These are phyloP conservation scores for Syrphus vitripennis DNA, from an alignment of 2,888 invertebrate genomes.

Conservation along the genomic window DNA sequence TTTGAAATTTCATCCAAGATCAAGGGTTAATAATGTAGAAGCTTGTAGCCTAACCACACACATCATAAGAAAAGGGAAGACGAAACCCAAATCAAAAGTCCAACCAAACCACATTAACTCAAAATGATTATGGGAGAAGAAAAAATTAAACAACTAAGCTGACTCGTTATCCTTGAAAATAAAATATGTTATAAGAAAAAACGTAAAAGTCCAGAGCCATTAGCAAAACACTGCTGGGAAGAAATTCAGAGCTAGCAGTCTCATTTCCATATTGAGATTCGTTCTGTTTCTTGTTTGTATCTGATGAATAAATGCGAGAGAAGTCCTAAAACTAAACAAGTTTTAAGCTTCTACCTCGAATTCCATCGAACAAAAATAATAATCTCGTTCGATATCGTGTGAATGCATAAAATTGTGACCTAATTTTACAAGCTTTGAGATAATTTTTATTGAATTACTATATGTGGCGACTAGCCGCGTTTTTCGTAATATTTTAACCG, in stretches of 20 bases:
- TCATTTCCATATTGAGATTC: conserved; percentile 26
- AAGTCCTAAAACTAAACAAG: conserved; percentile 41
- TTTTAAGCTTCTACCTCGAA: conserved; percentile 44
- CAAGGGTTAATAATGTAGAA: neutral
- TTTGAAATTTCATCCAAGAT: conserved; percentile 4
- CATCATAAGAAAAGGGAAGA: neutral
- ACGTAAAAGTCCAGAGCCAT: conserved; percentile 30
- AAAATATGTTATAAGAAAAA: neutral
- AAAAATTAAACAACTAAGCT: conserved; percentile 8
- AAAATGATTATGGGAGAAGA: conserved; percentile 26
- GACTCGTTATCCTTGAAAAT: conserved; percentile 55
- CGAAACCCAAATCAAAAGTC: neutral
- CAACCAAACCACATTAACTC: conserved; percentile 13
- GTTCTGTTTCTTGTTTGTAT: neutral
- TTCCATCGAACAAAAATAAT: conserved; percentile 31
- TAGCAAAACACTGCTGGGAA: conserved; percentile 14
- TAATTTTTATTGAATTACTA: conserved; percentile 20
- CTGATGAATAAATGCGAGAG: neutral
- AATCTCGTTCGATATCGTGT: conserved; percentile 27
- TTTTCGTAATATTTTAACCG: neutral
- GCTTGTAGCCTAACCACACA: neutral
- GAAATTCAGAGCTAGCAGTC: conserved; percentile 1
- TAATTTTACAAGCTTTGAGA: conserved; percentile 40
- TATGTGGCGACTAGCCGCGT: neutral
- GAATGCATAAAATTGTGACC: conserved; percentile 41